Base-by-base conservation (phyloP, 1,140 invertebrate genomes). In the Trinorchestia longiramus region DNA sequence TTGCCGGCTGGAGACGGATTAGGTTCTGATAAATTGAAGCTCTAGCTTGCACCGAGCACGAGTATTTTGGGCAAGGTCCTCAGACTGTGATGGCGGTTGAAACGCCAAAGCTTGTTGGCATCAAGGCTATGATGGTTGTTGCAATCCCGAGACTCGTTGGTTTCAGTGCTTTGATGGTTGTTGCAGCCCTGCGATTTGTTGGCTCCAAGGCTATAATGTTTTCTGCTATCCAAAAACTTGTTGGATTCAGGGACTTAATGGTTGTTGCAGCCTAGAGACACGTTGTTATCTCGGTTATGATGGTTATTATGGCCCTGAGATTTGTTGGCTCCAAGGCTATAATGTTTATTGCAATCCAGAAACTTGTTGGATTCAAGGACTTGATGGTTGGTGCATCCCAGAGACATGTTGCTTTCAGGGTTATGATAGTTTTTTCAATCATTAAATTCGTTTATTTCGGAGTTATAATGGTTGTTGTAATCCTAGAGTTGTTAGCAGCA, bases 1-100 rank as follows among this genome's bases (percentile, higher is more conserved):
- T 47, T 45, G 92, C 41, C 92, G 40, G 92, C 92, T 47, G 36
- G 36, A 45, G 92, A 43, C 92, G 92, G 92, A 94, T 94, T 94
- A 94, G 92, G 92, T 94, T 94, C 92, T 94, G 92, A 94, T 94
- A 94, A 94, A 94, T 94, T 94, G 92, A 47, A 94, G 62, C 92
- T 44, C 40, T 23, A 45, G 92, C 88, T 90, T 41, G 88, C 88
- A 43, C 47, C 62, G 62, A 77, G 62, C 36, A 36, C 28, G 62
- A 77, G 62, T 77, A 77, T 77, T 77, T 77, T 77, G 62, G 28
- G 11, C 62, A 77, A 77, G 62, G 62, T 77, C 62, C 62, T 77
- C 62, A 77, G 62, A 36, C 62, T 77, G 62, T 77, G 62, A 77
- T 77, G 62, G 62, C 62, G 62, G 62, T 77, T 77, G 62, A 36